These are phyloP conservation scores for Nothocercus julius DNA, from an alignment of 2,113 vertebrate genomes.

Conservation along the genomic window DNA sequence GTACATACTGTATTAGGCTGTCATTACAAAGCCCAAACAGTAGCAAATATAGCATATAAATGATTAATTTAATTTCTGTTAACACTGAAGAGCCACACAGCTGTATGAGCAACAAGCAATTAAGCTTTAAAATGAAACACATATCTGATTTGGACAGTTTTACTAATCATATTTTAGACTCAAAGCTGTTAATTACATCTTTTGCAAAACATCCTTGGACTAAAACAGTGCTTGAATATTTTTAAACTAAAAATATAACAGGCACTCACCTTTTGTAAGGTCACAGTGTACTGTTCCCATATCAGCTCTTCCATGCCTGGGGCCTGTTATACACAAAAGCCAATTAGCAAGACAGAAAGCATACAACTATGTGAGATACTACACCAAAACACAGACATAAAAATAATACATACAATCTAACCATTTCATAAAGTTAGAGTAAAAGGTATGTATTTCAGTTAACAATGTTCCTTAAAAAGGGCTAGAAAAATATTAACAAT, in stretches of 20 bases:
- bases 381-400: not conserved
- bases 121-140: not conserved
- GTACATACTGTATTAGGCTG: not conserved
- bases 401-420: not conserved
- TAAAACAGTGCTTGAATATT: not conserved
- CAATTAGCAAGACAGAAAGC: conserved; percentile 34
- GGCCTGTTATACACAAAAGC: conserved; percentile 72
- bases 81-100: accelerated
- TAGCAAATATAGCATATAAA: not conserved
- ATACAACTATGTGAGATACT: not conserved
- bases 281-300: conserved; percentile 97
- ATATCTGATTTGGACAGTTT: not conserved
- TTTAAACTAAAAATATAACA: conserved; percentile 46
- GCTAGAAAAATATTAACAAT: not conserved
- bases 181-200: not conserved
- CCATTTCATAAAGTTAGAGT: not conserved
- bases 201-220: not conserved
- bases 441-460: not conserved
- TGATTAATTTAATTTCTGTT: not conserved
- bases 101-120: not conserved
- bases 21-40: not conserved
- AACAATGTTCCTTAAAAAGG: not conserved
- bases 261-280: conserved; percentile 88
- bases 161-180: not conserved
- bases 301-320: conserved; percentile 90